Base-by-base conservation (phyloP, 1,140 invertebrate genomes). In the Cydia amplana region DNA sequence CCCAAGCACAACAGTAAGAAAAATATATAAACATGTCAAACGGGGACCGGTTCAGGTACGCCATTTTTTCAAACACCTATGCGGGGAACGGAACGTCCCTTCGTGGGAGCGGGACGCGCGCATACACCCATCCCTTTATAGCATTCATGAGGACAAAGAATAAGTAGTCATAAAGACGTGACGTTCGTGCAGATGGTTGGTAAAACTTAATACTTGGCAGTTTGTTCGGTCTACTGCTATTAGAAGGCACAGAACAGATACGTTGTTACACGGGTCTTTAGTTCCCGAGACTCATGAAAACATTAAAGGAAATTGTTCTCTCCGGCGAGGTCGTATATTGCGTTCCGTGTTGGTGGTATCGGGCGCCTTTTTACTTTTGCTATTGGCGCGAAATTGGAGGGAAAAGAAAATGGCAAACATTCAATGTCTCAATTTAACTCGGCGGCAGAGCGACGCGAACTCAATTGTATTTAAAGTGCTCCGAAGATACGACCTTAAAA, bases 161-260 rank as follows among this genome's bases (percentile, higher is more conserved):
- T 91, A 91, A 90, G 88, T 87, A 90, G 88, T 86, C 89, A 92
- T 92, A 92, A 87, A 91, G 90, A 92, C 90, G 89, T 91, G 90
- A 91, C 88, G 90, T 85, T 89, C 86, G 82, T 92, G 85, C 89
- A 91, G 89, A 92, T 91, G 88, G 82, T 91, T 89, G 85, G 91
- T 92, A 92, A 92, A 92, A 91, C 84, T 87, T 91, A 90, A 90
- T 90, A 87, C 89, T 88, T 86, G 82, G 81, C 83, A 89, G 83
- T 90, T 92, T 89, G 85, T 89, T 86, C 87, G 82, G 78, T 89
- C 82, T 86, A 82, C 25, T 82, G 80, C 90, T 91, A 91, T 91
- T 91, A 92, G 89, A 88, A 91, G 85, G 82, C 82, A 87, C 85
- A 79, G 86, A 87, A 88, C 83, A 89, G 87, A 90, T 91, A 91